Evolutionary conservation across 2,888 invertebrate species (phyloP), one percentile per base, ranked within the genome.

Genomic region (Carpatolechia fugitivella): DNA sequence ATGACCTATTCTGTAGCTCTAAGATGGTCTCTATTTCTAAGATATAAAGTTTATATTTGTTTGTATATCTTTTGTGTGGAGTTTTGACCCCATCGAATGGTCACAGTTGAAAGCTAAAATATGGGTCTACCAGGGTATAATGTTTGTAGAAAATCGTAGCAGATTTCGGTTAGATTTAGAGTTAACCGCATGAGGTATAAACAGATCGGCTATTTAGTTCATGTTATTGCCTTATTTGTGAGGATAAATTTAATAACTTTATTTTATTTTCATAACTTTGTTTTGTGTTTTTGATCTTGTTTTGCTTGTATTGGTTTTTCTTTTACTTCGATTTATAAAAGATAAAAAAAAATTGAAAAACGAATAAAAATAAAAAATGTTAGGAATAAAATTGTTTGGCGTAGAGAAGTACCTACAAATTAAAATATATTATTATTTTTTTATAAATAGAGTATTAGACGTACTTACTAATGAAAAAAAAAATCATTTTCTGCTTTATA

Each of bases 81-180:
- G 44, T 29, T n/a, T 44, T 78, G 76, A 79, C 77, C 80, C 72
- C 66, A 62, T 71, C 71, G 60, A 65, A 62, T 73, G 78, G 76
- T 78, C 76, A 74, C 73, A 74, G 73, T 70, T 74, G 69, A 63
- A 11, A 41, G 48, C 33, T 35, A 18, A 55, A 48, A 41, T 49
- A 55, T 55, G 54, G 54, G 30, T 5, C 11, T 3, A 44, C 16
- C 16, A 31, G 18, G 16, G 20, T 20, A 49, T 35, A 49, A 49
- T 49, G 44, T 44, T n/a, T 24, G 44, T 29, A 13, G 20, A 44
- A 44, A 44, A 24, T 44, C 44, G 24, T 44, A 44, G 20, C 24
- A 7, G 44, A 29, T 44, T 29, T 5, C 1, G 6, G 29, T 44
- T 1, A 20, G 20, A 11, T 44, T 24, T 29, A 24, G 44, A 44